Base-by-base conservation (phyloP, 2,797 vertebrate species). In the Halcyon leucocephala region DNA sequence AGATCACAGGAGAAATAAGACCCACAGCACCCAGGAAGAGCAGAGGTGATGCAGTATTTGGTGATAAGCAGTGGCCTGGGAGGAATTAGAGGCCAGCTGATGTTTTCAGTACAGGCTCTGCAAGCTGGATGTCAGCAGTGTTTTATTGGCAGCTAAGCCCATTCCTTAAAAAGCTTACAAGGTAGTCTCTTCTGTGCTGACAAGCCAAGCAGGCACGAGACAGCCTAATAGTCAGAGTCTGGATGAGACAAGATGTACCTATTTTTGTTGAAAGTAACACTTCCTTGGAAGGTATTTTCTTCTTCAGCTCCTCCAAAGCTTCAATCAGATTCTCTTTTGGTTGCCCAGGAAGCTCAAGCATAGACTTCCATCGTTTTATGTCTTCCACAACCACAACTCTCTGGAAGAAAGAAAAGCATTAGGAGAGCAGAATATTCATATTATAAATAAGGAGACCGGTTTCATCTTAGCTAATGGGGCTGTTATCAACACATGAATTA, bases 351-450 rank as follows among this genome's bases (percentile, higher is more conserved):
- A 99, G 98, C 94, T 99, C 99, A 84, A 99, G 94, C 57, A 98
- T 98, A 73, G 98, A 98, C 90, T 99, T 99, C 98, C 98, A 99
- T 89, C 99, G 98, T 97, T 98, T 97, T 96, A 99, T 99, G 91
- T 99, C 99, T 97, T 99, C 99, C 92, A 99, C 97, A 84, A 99
- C 99, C 93, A 99, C 99, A 96, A 99, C 99, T 97, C 99, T 99
- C 99, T 99, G 96, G 44, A 91, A 98, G 95, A 95, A 64, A 97
- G 64, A 97, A 96, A 82, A 93, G 82, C 89, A 94, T 98, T 96
- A 98, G 89, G 84, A 96, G 96, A 97, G 85, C 25, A 2, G 88
- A 95, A 89, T 37, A 78, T 58, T 96, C 84, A 92, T 95, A 57
- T n/a, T 39, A 92, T 29, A 83, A 91, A 71, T 86, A 97, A 93